Conservation (phyloP, 2,113 vertebrate genomes). For the Hyperopisus bebe region DNA sequence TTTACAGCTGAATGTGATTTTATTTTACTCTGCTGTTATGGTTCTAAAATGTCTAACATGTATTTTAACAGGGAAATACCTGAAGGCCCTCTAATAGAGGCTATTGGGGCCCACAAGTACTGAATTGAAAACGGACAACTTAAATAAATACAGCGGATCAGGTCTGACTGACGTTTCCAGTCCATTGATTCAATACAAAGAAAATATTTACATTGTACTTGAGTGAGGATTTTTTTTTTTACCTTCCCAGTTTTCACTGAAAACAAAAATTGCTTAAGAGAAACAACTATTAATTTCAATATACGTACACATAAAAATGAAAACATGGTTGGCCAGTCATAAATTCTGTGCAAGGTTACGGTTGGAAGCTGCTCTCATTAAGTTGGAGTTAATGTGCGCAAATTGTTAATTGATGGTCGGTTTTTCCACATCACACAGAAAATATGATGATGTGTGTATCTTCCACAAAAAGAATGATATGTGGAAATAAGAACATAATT, state of each 20-base stretch:
- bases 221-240: background rate
- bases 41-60: slow-evolving; percentile 1
- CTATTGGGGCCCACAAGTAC: background rate
- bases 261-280: background rate
- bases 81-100: background rate
- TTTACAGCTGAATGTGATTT: background rate
- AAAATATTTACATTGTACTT: slow-evolving; percentile 6
- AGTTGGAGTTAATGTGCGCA: background rate
- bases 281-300: background rate
- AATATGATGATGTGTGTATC: background rate
- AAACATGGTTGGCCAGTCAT: background rate
- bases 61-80: slow-evolving; percentile 13
- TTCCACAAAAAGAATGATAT: background rate
- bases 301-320: background rate
- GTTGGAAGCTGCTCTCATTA: background rate
- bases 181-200: slow-evolving; percentile 4
- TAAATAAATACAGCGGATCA: background rate
- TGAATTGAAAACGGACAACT: background rate
- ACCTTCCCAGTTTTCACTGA: background rate
- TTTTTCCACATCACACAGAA: background rate
- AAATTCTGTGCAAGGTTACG: background rate
- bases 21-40: slow-evolving; percentile 12
- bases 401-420: background rate
- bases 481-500: background rate
- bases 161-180: background rate